phyloP scores from a whole-genome alignment of 2,797 vertebrate genomes.

The Anguilla anguilla region DNA sequence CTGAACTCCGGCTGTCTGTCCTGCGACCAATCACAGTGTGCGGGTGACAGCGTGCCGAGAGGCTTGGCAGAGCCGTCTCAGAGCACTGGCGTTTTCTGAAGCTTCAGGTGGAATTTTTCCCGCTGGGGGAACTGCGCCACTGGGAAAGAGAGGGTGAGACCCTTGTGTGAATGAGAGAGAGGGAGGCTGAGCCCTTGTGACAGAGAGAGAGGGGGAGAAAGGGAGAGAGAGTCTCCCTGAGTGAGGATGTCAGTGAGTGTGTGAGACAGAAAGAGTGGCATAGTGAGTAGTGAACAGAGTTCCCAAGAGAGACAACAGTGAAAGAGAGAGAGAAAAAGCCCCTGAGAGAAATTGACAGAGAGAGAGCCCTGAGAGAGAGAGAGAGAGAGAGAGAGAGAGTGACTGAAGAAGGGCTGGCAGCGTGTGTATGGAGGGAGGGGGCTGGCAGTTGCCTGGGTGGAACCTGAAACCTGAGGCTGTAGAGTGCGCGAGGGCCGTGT shows the following conservation, averaged over 20 bases:
- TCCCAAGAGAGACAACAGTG: not conserved
- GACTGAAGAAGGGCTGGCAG: not conserved
- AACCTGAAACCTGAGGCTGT: slow-evolving; percentile 52
- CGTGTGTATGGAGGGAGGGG: slow-evolving; percentile 11
- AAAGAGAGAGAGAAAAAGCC: not conserved
- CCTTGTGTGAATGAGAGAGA: not conserved
- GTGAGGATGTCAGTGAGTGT: not conserved
- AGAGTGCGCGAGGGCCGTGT: slow-evolving; percentile 31
- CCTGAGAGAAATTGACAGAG: not conserved
- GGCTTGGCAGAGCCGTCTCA: not conserved
- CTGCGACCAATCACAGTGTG: not conserved
- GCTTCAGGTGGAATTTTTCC: not conserved
- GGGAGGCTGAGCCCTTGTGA: not conserved
- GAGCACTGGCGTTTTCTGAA: not conserved
- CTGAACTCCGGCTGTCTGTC: not conserved
- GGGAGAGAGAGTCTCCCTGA: not conserved
- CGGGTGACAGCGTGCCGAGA: not conserved
- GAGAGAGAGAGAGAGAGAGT: slow-evolving; percentile 5
- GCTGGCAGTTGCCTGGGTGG: slow-evolving; percentile 41
- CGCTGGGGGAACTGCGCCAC: not conserved
- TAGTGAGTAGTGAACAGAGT: not conserved
- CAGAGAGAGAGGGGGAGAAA: not conserved
- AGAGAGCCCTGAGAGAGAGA: not conserved
- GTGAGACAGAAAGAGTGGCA: not conserved
- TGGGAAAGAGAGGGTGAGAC: not conserved